These are phyloP conservation scores for Tragulus kanchil DNA, from an alignment of 2,113 vertebrate species.

Conservation along the genomic window DNA sequence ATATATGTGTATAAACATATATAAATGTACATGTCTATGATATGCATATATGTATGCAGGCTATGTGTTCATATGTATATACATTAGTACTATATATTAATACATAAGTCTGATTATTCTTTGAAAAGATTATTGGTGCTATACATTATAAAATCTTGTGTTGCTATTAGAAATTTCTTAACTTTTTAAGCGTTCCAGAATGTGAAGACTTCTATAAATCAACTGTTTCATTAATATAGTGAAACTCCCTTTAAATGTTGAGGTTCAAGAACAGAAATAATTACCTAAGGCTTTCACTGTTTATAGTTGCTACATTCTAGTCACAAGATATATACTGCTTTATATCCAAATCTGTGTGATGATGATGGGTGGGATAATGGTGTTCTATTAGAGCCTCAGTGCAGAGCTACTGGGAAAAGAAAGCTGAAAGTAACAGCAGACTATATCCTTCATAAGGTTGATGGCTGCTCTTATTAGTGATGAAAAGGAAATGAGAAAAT, in stretches of 20 bases:
- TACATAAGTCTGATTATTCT: not conserved
- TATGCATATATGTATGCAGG: not conserved
- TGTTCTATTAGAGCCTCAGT: not conserved
- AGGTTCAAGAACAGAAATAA: not conserved
- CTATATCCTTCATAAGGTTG: not conserved
- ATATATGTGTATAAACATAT: too few species aligned
- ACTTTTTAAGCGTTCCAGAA: not conserved
- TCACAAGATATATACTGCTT: not conserved
- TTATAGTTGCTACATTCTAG: not conserved
- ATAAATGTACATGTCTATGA: not conserved
- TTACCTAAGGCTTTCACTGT: not conserved
- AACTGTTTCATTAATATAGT: not conserved
- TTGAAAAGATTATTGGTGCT: not conserved
- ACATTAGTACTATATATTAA: not conserved
- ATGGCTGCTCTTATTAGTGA: constrained; percentile 58
- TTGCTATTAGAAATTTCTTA: not conserved
- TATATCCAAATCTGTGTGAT: not conserved
- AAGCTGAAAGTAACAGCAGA: constrained; percentile 19
- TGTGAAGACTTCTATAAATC: not conserved
- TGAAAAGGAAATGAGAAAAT: constrained; percentile 77
- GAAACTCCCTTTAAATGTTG: constrained; percentile 14
- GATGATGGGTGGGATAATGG: not conserved
- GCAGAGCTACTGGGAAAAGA: not conserved
- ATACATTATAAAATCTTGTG: not conserved
- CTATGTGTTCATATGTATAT: not conserved